Percentiles rank a stretch among this genome's conserved stretches.
These are phyloP conservation scores for Corynorhinus townsendii DNA, from an alignment of 2,113 vertebrate species.

Conservation along the genomic window DNA sequence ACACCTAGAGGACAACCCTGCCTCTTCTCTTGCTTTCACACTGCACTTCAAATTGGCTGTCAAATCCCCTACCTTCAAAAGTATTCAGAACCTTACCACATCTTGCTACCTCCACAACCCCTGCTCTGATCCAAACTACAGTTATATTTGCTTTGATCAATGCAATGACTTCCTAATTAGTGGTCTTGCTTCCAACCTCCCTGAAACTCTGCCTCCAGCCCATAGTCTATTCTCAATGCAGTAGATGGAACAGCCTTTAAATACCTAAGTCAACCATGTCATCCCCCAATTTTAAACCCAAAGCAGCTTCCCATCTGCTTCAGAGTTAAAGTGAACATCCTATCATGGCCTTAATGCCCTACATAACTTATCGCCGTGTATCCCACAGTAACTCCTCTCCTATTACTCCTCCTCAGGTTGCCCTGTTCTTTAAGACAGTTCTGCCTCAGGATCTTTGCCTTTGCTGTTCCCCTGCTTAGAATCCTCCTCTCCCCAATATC, in stretches of 20 bases:
- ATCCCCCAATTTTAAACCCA: background rate
- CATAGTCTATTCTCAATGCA: background rate
- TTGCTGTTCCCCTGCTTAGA: background rate
- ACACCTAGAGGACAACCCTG: background rate
- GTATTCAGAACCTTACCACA: background rate
- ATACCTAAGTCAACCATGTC: background rate
- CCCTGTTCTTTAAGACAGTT: background rate
- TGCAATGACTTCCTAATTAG: background rate
- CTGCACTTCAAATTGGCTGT: background rate
- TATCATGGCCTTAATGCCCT: background rate
- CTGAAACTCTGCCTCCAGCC: background rate
- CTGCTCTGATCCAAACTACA: background rate
- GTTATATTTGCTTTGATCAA: background rate
- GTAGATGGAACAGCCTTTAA: background rate
- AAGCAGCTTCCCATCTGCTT: background rate
- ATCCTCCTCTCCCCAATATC: no score
- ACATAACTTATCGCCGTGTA: accelerated
- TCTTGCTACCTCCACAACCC: background rate
- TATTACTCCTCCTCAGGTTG: background rate
- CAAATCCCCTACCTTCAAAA: background rate
- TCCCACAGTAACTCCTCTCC: background rate
- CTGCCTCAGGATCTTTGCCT: background rate
- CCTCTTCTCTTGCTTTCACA: background rate
- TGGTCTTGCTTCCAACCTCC: background rate
- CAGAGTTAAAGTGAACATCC: background rate